Evolutionary conservation across 1,140 invertebrate species (phyloP).

Genomic region (Apis laboriosa): DNA sequence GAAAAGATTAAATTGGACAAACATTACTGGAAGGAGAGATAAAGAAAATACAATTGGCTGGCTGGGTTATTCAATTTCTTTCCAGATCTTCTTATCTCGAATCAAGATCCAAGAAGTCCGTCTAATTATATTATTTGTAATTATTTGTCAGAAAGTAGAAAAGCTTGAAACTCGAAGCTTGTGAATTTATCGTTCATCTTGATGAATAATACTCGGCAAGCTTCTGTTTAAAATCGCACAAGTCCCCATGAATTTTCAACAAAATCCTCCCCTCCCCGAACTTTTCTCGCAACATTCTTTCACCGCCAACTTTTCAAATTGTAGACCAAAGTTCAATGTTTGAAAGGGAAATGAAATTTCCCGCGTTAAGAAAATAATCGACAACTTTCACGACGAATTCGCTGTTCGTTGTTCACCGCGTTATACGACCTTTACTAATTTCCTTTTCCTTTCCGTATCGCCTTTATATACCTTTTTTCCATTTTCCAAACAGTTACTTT

Average conservation of each 20-base stretch:
- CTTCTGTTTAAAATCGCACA: background rate
- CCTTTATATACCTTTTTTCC: background rate
- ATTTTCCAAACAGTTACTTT: too few relatives aligned
- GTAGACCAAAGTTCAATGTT: background rate
- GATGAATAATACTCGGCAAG: background rate
- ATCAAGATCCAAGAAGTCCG: background rate
- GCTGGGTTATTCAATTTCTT: background rate
- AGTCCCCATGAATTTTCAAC: background rate
- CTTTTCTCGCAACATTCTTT: background rate
- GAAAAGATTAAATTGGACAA: background rate
- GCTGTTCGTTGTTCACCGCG: background rate
- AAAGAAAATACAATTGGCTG: background rate
- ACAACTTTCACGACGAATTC: background rate
- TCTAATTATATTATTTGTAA: background rate
- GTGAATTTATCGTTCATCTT: background rate
- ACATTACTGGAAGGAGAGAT: background rate
- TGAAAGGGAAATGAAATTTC: background rate
- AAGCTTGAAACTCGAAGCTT: background rate
- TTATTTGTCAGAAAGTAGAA: background rate
- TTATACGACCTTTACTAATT: background rate
- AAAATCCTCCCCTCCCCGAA: background rate
- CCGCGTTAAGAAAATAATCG: background rate
- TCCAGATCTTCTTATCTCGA: background rate
- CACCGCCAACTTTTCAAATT: background rate
- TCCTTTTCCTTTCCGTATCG: too few relatives aligned